These are phyloP conservation scores for Drosophila saltans DNA, from an alignment of 1,140 invertebrate species.

Conservation along the genomic window DNA sequence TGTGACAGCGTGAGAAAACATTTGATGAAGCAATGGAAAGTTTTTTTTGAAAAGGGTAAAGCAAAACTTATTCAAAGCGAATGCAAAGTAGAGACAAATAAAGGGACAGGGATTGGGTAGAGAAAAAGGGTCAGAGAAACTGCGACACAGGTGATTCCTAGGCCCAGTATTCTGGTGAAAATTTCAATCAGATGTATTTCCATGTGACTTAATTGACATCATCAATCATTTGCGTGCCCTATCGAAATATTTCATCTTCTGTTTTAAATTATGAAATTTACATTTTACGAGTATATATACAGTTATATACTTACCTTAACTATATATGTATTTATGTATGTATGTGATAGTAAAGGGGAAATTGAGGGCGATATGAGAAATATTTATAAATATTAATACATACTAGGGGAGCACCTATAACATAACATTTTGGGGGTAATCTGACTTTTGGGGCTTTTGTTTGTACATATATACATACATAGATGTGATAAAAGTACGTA, in stretches of 20 bases:
- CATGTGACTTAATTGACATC: constrained; percentile 6
- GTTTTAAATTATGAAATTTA: constrained; percentile 12
- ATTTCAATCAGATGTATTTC: constrained; percentile 2
- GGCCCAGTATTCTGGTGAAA: not conserved
- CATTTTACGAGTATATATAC: constrained; percentile 1
- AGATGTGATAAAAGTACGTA: not conserved
- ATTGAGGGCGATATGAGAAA: not conserved
- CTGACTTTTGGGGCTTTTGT: too few relatives aligned
- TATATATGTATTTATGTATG: too few relatives aligned
- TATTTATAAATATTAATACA: constrained; percentile 8
- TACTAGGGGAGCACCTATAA: not conserved
- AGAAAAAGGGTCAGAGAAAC: not conserved
- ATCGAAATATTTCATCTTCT: constrained; percentile 10
- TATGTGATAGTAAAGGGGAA: too few relatives aligned
- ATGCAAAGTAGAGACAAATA: not conserved
- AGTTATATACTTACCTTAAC: too few relatives aligned
- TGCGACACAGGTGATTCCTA: constrained; percentile 1
- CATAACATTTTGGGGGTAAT: constrained; percentile 1
- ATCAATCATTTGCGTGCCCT: constrained; percentile 3
- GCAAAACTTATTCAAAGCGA: not conserved
- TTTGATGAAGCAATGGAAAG: not conserved
- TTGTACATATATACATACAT: too few relatives aligned
- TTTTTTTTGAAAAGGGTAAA: not conserved
- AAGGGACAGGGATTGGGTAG: too few relatives aligned
- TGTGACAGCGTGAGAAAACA: not conserved